Evolutionary conservation across 1,140 invertebrate genomes (phyloP).

Genomic region (Drosophila kurseongensis): DNA sequence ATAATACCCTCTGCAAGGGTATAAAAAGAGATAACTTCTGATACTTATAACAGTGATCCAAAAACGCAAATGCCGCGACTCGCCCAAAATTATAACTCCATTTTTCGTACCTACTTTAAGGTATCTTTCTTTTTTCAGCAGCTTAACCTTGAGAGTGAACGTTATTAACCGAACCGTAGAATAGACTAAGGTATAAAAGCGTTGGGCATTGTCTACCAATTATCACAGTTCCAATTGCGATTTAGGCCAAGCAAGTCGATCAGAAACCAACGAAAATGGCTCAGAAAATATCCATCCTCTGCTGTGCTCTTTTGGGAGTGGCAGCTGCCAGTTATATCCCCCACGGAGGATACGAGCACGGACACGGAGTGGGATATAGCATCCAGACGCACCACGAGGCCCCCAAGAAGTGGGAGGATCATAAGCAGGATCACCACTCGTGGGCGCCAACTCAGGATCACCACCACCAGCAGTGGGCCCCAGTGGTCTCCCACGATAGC

Average conservation of each 20-base stretch:
- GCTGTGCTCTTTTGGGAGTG: constrained; percentile 43
- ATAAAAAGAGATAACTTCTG: too few species aligned
- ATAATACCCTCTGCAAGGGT: too few species aligned
- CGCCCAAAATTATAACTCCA: too few species aligned
- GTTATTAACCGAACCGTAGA: constrained; percentile 23
- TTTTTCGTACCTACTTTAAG: neutral
- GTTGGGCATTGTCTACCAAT: constrained; percentile 10
- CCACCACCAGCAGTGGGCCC: constrained; percentile 39
- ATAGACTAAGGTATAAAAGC: constrained; percentile 56
- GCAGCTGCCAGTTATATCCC: constrained; percentile 45
- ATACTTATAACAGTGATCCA: too few species aligned
- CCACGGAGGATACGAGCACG: constrained; percentile 27
- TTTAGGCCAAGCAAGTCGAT: constrained; percentile 45
- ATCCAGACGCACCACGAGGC: constrained; percentile 65
- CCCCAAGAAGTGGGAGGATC: constrained; percentile 62
- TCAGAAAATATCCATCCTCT: constrained; percentile 33
- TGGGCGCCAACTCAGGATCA: constrained; percentile 19
- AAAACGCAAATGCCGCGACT: too few species aligned
- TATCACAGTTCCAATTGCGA: constrained; percentile 59
- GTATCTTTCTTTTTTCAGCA: constrained; percentile 54
- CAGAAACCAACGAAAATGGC: constrained; percentile 41
- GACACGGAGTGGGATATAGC: constrained; percentile 50
- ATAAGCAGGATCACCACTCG: constrained; percentile 44
- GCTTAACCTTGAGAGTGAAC: constrained; percentile 51
- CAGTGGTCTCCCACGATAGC: constrained; percentile 14